These are phyloP conservation scores for Procambarus clarkii DNA, from an alignment of 1,140 invertebrate species.

Conservation along the genomic window DNA sequence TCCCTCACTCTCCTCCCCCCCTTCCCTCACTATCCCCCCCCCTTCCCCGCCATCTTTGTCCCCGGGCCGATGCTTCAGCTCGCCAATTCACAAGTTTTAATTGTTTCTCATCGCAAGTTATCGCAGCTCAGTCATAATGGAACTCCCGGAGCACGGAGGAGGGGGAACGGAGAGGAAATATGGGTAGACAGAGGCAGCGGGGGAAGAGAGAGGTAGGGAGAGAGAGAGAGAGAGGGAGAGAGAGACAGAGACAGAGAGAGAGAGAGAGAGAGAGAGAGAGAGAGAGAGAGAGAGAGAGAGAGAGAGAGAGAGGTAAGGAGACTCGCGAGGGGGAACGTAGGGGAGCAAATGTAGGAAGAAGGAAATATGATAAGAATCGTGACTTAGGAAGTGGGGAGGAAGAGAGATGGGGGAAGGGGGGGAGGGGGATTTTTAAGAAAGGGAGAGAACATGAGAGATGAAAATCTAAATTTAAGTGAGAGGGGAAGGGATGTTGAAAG, in stretches of 20 bases:
- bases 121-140: too few species aligned
- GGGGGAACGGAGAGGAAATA: neutral
- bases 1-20: too few species aligned
- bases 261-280: slow-evolving; percentile 6
- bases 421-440: too few species aligned
- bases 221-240: slow-evolving; percentile 10
- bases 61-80: too few species aligned
- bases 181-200: neutral
- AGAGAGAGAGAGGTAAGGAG: neutral
- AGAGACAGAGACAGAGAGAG: slow-evolving; percentile 10
- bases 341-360: neutral
- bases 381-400: neutral
- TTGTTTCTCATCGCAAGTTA: too few species aligned
- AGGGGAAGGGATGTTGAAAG: neutral
- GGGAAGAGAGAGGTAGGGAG: neutral
- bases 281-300: neutral
- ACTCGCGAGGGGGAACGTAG: neutral
- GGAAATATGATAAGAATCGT: neutral
- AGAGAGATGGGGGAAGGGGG: neutral
- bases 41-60: too few species aligned
- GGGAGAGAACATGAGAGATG: too few species aligned
- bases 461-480: too few species aligned
- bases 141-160: neutral
- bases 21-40: too few species aligned
- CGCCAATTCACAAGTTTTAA: too few species aligned